Base-by-base conservation (phyloP, 2,797 vertebrate genomes). In the Melanotaenia nigrans region DNA sequence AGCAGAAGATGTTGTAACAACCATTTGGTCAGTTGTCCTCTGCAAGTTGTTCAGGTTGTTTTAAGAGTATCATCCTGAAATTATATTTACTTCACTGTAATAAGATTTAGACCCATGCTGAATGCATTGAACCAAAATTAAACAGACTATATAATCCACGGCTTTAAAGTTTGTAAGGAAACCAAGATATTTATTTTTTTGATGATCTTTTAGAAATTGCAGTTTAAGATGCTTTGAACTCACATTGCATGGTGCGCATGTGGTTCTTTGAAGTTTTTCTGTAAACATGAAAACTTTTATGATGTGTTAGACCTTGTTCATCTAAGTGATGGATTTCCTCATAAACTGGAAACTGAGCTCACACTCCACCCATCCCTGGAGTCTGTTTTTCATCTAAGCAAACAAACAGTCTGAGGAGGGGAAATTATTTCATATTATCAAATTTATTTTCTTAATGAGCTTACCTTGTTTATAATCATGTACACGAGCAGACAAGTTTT, bases 1-100 rank as follows among this genome's bases (percentile, higher is more conserved):
- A 74, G 56, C 65, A 51, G 32, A 58, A 78, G 66, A 84, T 84
- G 69, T 79, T 75, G 77, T 70, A 88, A 84, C 59, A 78, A 78
- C 63, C 78, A 61, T 58, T n/a, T 0, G 36, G 55, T 66, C 42
- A 85, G 59, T 62, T 85, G 72, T 89, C 74, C 75, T 70, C 64
- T 36, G 57, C 11, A 42, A 53, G 58, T 65, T 63, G 13, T 20
- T 18, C 5, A 18, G 5, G 5, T 45, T 36, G 8, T 36, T 36
- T 36, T 36, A 9, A 36, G 42, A 16, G 16, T 32, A 22, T 32
- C 9, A 28, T 25, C 12, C 24, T n/a, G n/a, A 13, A 54, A 54
- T 25, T 5, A 12, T 14, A 14, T 54, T 54, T 3, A 25, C 47
- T 45, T 45, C 47, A 51, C 10, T 51, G 8, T n/a, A 49, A 24